Conservation (phyloP, 2,888 invertebrate genomes). For the Tetanocera ferruginea region DNA sequence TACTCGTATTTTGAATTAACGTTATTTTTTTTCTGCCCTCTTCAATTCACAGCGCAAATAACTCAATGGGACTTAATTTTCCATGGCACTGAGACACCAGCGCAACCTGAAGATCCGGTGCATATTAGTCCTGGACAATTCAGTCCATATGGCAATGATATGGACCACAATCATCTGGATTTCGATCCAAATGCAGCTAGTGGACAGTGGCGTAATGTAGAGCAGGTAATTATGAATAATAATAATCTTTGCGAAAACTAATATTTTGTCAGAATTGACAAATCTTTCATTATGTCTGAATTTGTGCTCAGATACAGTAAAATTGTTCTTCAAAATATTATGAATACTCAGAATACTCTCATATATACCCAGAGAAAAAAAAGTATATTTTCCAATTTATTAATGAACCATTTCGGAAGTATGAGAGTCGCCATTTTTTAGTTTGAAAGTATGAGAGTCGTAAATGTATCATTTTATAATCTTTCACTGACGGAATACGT, state of each 20-base stretch:
- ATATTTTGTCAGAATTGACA: neutral
- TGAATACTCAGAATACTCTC: too few relatives aligned
- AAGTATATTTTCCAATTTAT: too few relatives aligned
- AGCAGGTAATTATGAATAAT: slow-evolving; percentile 71
- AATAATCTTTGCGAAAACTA: neutral
- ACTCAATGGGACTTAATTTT: slow-evolving; percentile 86
- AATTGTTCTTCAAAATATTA: too few relatives aligned
- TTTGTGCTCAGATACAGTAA: neutral
- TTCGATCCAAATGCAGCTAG: slow-evolving; percentile 68
- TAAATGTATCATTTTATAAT: too few relatives aligned
- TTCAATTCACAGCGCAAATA: slow-evolving; percentile 72
- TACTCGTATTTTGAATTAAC: neutral
- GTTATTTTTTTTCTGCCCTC: neutral
- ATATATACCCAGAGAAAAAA: too few relatives aligned
- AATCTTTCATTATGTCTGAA: too few relatives aligned
- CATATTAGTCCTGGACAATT: slow-evolving; percentile 61
- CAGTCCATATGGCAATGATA: slow-evolving; percentile 70
- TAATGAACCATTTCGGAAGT: too few relatives aligned
- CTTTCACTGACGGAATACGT: too few relatives aligned
- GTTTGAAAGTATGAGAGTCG: too few relatives aligned
- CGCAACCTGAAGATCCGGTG: slow-evolving; percentile 71
- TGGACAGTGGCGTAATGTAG: slow-evolving; percentile 76
- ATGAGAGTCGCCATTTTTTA: too few relatives aligned
- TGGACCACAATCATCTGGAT: slow-evolving; percentile 75
- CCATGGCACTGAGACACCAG: slow-evolving; percentile 81